phyloP scores from a whole-genome alignment of 2,113 vertebrate genomes.

The Zonotrichia leucophrys region DNA sequence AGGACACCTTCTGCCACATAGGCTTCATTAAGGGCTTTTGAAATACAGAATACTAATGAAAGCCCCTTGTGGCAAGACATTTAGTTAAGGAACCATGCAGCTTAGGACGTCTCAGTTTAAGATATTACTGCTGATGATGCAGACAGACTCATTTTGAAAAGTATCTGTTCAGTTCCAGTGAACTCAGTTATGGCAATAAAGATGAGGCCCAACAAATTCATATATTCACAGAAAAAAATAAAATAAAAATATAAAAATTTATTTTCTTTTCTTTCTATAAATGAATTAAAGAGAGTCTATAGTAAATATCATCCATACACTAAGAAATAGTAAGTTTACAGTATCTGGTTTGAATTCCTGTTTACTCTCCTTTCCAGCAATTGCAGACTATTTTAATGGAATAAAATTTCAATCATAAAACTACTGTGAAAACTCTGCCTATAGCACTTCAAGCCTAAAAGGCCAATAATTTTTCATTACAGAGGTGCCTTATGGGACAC shows the following conservation, averaged over 20 bases:
- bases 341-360: background rate
- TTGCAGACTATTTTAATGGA: background rate
- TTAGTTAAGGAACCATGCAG: slow-evolving; percentile 5
- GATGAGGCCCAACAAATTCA: background rate
- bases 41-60: slow-evolving; percentile 36
- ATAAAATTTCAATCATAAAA: background rate
- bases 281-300: background rate
- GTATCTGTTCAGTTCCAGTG: background rate
- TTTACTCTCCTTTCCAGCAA: background rate
- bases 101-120: slow-evolving; percentile 3
- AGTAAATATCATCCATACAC: background rate
- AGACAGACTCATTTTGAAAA: background rate
- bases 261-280: background rate
- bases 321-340: background rate
- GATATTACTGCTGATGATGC: background rate
- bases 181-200: background rate
- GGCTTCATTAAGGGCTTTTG: slow-evolving; percentile 15
- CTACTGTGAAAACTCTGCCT: background rate
- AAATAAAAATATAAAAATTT: background rate
- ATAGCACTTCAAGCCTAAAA: background rate
- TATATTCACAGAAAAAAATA: background rate
- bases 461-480: background rate
- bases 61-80: slow-evolving; percentile 24
- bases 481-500: background rate
- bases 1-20: background rate